A percentile compares a stretch with the other conserved stretches of the same genome.
Evolutionary conservation across 2,797 vertebrate genomes (phyloP).

Genomic region (Etheostoma perlongum): DNA sequence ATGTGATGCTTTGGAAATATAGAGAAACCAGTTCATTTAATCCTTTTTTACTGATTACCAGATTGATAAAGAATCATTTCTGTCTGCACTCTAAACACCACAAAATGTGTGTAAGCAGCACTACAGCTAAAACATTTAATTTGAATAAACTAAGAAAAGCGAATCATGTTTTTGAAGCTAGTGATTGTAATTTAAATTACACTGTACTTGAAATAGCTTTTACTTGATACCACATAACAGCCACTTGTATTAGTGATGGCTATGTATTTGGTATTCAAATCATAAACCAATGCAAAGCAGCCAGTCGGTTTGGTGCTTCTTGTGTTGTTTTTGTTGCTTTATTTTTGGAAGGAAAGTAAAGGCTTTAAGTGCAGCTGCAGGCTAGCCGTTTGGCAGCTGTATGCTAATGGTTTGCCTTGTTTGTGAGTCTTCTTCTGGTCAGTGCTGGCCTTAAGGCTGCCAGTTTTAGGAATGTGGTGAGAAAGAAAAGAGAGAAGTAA

Average conservation of each 20-base stretch:
- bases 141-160: background rate
- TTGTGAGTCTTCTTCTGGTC: constrained; percentile 74
- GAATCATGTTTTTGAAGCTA: constrained; percentile 10
- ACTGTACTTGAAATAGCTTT: background rate
- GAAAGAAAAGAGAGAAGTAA: background rate
- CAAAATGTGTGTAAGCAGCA: background rate
- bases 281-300: constrained; percentile 42
- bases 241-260: constrained; percentile 15
- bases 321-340: constrained; percentile 59
- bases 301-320: constrained; percentile 38
- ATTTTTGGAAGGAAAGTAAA: constrained; percentile 67
- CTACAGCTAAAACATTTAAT: background rate
- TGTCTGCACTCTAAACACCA: constrained; percentile 2
- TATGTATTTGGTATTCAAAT: constrained; percentile 42
- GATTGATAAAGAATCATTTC: constrained; percentile 5
- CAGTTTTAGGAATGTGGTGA: constrained; percentile 12
- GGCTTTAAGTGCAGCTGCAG: constrained; percentile 72
- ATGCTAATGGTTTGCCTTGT: constrained; percentile 76
- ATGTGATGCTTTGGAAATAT: background rate
- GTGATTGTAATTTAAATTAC: background rate
- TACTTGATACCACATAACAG: background rate
- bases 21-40: background rate
- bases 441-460: constrained; percentile 48
- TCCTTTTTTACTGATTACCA: background rate
- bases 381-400: constrained; percentile 78